Evolutionary conservation across 1,140 invertebrate species (phyloP), one percentile per base, ranked within the genome.

Genomic region (Saccostrea echinata): DNA sequence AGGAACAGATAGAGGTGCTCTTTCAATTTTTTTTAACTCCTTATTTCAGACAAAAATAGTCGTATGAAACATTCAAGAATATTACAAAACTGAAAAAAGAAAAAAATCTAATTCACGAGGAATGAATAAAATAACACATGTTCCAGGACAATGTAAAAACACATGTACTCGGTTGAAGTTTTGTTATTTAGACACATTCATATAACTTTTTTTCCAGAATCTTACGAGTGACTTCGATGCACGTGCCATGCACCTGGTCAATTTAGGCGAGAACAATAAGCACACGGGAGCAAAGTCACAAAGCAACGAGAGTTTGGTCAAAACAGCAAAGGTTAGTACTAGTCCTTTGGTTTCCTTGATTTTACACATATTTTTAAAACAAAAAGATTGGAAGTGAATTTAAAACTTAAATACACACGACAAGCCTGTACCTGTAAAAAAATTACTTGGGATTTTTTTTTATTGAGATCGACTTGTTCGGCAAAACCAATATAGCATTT

Each of bases 301-400:
- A 57, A 92, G 90, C 52, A 92, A 93, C 52, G 91, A 92, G 53
- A 91, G 90, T 80, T 82, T 93, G 71, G 92, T 90, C 4, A 90
- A 80, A 87, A 90, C 92, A 80, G 91, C 92, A 0, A 90, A 93
- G 92, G 92, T 92, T 27, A 85, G 88, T 43, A 0, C 57, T 30
- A 3, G 52, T 27, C 27, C 8, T 80, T 33, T 24, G 8, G 18
- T 24, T 24, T 16, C 27, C 35, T n/a, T 80, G 71, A 1, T 30
- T 80, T 30, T 80, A 33, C 30, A n/a, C 3, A 12, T 8, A 30
- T 80, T 24, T 30, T 30, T 27, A 30, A 11, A 30, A 16, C 71
- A 43, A 43, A 43, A 43, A 43, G 43, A 43, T 1, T 80, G 71
- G 21, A 80, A 30, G 27, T 80, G 16, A 21, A 6, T 76, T 1